Evolutionary conservation across 2,888 invertebrate genomes (phyloP).

Genomic region (Synanthedon myopaeformis): DNA sequence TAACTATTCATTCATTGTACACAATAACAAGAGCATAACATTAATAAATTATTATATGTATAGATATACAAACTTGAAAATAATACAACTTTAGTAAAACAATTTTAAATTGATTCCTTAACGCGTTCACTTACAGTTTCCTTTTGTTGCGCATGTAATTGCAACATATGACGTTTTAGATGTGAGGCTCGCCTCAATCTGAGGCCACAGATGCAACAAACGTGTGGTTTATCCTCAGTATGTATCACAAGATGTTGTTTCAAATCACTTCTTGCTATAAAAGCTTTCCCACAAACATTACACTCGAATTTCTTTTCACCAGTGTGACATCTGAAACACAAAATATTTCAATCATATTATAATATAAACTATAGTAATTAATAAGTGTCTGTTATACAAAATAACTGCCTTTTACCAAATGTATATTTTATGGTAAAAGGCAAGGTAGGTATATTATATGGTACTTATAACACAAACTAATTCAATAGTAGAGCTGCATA

Average conservation of each 20-base stretch:
- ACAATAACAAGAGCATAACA: not conserved
- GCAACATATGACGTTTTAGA: constrained; percentile 43
- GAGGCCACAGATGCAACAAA: constrained; percentile 49
- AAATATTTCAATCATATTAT: constrained; percentile 5
- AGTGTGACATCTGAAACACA: constrained; percentile 48
- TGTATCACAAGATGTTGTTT: constrained; percentile 53
- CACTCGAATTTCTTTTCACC: constrained; percentile 62
- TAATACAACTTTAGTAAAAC: not conserved
- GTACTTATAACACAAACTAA: no score
- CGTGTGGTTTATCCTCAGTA: constrained; percentile 44
- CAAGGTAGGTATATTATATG: no score
- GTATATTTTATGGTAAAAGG: no score
- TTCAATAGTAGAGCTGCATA: no score
- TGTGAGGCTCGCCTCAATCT: constrained; percentile 50
- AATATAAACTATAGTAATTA: not conserved
- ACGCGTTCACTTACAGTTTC: not conserved
- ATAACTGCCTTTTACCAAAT: no score
- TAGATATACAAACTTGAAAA: not conserved
- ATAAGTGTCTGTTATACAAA: not conserved
- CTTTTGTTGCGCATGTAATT: not conserved
- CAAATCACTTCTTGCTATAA: constrained; percentile 57
- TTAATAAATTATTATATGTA: not conserved
- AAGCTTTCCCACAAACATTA: constrained; percentile 43
- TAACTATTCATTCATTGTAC: not conserved
- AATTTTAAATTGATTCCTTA: not conserved